phyloP scores from a whole-genome alignment of 2,888 invertebrate genomes.

The Nephrotoma guestfalica region DNA sequence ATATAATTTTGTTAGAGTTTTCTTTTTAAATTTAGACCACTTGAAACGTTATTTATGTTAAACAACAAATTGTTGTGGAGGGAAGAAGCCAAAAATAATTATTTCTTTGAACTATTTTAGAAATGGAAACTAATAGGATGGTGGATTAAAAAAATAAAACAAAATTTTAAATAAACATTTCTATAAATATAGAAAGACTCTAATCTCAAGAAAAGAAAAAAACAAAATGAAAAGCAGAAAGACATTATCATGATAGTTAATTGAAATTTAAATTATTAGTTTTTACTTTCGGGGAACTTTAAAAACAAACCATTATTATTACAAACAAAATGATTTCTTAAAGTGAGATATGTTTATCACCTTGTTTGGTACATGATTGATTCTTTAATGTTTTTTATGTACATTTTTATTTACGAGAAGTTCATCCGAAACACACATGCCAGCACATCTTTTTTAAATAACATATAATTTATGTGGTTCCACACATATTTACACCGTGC shows the following conservation, averaged over 20 bases:
- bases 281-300: not conserved
- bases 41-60: not conserved
- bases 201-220: not conserved
- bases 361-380: not conserved
- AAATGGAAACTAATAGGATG: not conserved
- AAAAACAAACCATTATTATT: not conserved
- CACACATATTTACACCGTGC: not conserved
- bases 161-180: not conserved
- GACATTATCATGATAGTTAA: not conserved
- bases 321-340: not conserved
- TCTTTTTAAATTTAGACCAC: not conserved
- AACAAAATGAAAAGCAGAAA: not conserved
- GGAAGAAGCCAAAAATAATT: not conserved
- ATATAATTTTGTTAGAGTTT: not conserved
- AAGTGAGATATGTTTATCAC: not conserved
- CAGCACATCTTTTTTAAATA: not conserved
- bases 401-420: not conserved
- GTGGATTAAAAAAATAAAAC: not conserved
- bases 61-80: not conserved
- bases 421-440: not conserved
- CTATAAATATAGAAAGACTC: not conserved
- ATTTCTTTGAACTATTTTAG: not conserved
- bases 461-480: not conserved
- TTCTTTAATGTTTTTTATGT: not conserved
- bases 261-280: not conserved